phyloP scores from a whole-genome alignment of 1,140 invertebrate species.

The Odontomachus brunneus region DNA sequence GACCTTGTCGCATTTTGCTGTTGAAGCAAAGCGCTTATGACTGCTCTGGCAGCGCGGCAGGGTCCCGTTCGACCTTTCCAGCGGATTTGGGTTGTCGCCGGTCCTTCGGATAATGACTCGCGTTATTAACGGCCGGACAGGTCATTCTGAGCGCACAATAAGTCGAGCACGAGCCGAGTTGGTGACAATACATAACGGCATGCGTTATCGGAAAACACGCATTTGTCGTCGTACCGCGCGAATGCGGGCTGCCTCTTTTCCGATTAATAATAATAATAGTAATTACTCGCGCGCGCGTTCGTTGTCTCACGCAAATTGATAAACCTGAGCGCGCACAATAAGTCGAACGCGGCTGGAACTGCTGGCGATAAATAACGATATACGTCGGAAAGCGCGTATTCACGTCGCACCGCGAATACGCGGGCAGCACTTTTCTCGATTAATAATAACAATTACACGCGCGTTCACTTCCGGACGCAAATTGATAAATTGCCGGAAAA shows the following conservation, averaged over 20 bases:
- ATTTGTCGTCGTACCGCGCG: background rate
- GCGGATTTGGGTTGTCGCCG: background rate
- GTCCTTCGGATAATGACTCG: conserved; percentile 12
- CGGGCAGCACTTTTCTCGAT: background rate
- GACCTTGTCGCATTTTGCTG: background rate
- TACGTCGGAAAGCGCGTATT: background rate
- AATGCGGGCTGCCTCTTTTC: too few species aligned
- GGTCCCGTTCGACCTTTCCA: background rate
- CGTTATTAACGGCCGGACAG: background rate
- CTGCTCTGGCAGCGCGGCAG: background rate
- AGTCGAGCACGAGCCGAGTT: background rate
- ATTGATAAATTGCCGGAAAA: too few species aligned
- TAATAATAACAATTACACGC: background rate
- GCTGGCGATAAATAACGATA: background rate
- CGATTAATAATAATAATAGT: background rate
- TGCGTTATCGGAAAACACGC: background rate
- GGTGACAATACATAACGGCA: background rate
- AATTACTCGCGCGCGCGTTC: background rate
- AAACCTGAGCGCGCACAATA: background rate
- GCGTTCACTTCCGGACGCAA: too few species aligned
- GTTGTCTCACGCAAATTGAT: too few species aligned
- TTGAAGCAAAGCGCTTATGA: background rate
- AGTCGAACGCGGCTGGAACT: background rate
- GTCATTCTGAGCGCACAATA: background rate
- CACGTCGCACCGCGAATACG: background rate